Evolutionary conservation across 2,888 invertebrate species (phyloP), one percentile per base, ranked within the genome.

Genomic region (Parelbella ahira): DNA sequence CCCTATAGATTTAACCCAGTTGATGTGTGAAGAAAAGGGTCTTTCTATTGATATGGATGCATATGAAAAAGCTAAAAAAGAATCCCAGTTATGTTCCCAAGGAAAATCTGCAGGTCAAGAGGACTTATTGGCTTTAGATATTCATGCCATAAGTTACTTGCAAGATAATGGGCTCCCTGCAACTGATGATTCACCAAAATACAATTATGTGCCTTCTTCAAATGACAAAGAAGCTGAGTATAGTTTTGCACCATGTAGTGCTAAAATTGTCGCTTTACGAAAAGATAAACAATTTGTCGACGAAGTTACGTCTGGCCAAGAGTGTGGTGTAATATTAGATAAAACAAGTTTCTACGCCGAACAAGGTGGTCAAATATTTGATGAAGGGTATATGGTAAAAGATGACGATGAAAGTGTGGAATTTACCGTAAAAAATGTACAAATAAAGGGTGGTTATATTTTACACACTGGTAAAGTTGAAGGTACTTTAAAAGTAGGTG

Each of bases 361-460:
- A 80, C 97, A 98, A 82, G 99, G 99, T 48, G 99, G 99, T 6
- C 99, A 99, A 87, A 98, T 97, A 60, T 98, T 92, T 73, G 99
- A 99, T 73, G 95, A 96, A 66, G 99, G 99, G 10, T 97, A 93
- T 56, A 89, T 98, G 73, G 92, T 93, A 0, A 97, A 96, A 87
- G 71, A 89, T 3, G 90, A 89, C 43, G 96, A 97, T 71, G 96
- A 97, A 67, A 93, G 91, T 73, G 93, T 93, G 5, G 98, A 98
- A 86, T 94, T 99, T 72, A 90, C 94, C 7, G 96, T 99, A 0
- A 95, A 93, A 71, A 96, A 97, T 69, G 96, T 97, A 1, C 97
- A 97, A 89, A 94, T 98, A 2, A 93, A 97, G 54, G 99, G 96
- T 23, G 99, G 99, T 6, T 99, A 98, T 74, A 93, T 99, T 13